phyloP scores from a whole-genome alignment of 2,888 invertebrate genomes.

The Galerucella nymphaeae region DNA sequence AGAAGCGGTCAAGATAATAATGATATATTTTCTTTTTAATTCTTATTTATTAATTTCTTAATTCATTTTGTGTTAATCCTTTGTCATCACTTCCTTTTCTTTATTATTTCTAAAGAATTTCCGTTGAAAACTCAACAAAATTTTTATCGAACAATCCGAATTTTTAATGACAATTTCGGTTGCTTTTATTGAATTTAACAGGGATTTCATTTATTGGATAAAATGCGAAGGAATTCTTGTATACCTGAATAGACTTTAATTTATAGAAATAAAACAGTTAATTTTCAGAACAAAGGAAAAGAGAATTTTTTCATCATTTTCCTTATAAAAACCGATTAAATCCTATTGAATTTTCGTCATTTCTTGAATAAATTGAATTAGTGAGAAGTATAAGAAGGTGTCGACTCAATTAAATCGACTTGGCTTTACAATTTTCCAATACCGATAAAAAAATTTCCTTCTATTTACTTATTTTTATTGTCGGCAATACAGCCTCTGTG shows the following conservation, averaged over 20 bases:
- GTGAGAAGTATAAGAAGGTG: conserved; percentile 24
- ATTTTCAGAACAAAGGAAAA: background rate
- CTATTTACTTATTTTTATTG: conserved; percentile 7
- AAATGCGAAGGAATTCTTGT: conserved; percentile 20
- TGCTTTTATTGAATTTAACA: conserved; percentile 31
- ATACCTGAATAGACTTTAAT: conserved; percentile 7
- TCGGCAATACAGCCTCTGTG: background rate
- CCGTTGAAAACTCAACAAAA: background rate
- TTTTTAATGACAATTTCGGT: conserved; percentile 27
- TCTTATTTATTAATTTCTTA: no score
- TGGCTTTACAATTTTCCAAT: conserved; percentile 23
- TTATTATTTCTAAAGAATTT: no score
- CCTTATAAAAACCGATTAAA: conserved; percentile 24
- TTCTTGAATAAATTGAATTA: conserved; percentile 36
- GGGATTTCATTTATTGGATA: conserved; percentile 3
- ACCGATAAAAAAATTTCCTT: conserved; percentile 10
- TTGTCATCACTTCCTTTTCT: no score
- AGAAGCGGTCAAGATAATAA: no score
- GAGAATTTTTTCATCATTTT: conserved; percentile 1
- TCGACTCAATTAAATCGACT: conserved; percentile 41
- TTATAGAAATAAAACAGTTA: background rate
- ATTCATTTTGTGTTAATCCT: no score
- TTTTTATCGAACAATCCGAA: background rate
- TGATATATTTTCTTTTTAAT: no score
- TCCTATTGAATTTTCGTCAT: conserved; percentile 1